These are phyloP conservation scores for Okapia johnstoni DNA, from an alignment of 2,113 vertebrate genomes.

Conservation along the genomic window DNA sequence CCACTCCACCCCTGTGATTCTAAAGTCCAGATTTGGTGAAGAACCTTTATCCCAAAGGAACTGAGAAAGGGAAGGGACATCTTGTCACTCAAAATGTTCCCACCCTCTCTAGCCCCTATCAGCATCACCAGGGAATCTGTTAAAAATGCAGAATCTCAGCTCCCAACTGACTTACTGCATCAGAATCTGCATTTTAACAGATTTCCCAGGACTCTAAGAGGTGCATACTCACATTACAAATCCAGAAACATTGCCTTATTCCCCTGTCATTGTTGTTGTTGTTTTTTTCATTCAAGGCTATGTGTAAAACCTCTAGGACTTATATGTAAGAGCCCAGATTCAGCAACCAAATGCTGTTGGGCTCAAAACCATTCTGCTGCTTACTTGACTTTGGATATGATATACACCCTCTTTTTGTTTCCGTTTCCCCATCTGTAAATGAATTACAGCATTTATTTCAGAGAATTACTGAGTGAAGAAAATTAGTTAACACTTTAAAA, in stretches of 20 bases:
- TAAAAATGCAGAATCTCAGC: background rate
- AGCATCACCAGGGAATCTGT: background rate
- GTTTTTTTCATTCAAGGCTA: background rate
- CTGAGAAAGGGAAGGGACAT: fast-evolving
- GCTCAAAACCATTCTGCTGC: background rate
- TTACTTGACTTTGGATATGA: background rate
- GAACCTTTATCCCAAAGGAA: background rate
- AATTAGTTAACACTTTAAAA: background rate
- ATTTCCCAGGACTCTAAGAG: background rate
- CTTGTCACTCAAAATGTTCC: background rate
- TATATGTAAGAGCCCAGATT: background rate
- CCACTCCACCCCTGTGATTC: background rate
- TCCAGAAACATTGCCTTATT: background rate
- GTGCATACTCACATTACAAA: background rate
- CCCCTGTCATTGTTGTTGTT: background rate
- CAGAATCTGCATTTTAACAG: background rate
- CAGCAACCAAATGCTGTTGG: background rate
- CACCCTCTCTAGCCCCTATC: background rate
- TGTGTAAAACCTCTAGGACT: background rate
- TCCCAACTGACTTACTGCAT: background rate
- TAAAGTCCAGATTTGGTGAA: background rate
- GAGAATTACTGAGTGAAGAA: background rate
- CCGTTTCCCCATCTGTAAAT: background rate
- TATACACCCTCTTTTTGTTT: background rate
- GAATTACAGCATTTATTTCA: background rate